Evolutionary conservation across 1,140 invertebrate genomes (phyloP).

Genomic region (Drosophila orosa): DNA sequence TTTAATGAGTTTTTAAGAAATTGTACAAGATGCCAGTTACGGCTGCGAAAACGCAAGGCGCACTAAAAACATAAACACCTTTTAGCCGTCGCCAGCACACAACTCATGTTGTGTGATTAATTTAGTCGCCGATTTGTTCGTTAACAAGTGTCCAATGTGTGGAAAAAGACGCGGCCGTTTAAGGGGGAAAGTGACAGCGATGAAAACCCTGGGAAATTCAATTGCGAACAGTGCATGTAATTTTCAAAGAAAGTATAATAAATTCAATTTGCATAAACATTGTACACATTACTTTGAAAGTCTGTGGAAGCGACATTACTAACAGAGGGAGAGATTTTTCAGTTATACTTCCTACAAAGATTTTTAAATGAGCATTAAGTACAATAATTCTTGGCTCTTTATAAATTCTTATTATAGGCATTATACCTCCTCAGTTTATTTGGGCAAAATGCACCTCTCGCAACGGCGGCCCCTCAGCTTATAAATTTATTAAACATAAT

Average conservation of each 20-base stretch:
- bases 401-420: constrained; percentile 9
- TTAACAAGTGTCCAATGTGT: constrained; percentile 54
- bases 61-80: constrained; percentile 35
- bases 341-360: neutral
- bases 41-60: constrained; percentile 38
- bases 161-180: constrained; percentile 35
- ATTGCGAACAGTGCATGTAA: neutral
- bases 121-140: constrained; percentile 60
- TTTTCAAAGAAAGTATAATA: constrained; percentile 14
- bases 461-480: constrained; percentile 25
- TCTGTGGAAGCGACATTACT: neutral
- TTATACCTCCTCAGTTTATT: constrained; percentile 5
- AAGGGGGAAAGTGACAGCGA: constrained; percentile 34
- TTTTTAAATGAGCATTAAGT: constrained; percentile 10
- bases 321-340: neutral
- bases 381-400: constrained; percentile 8
- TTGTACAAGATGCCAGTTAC: constrained; percentile 66
- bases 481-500: constrained; percentile 66
- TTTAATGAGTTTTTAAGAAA: constrained; percentile 79
- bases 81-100: constrained; percentile 42
- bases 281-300: neutral
- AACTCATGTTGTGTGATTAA: constrained; percentile 62
- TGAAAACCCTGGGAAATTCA: constrained; percentile 61
- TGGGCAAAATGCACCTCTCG: constrained; percentile 7
- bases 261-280: constrained; percentile 1